These are phyloP conservation scores for Cylindroiulus punctatus DNA, from an alignment of 2,888 invertebrate genomes.

Conservation along the genomic window DNA sequence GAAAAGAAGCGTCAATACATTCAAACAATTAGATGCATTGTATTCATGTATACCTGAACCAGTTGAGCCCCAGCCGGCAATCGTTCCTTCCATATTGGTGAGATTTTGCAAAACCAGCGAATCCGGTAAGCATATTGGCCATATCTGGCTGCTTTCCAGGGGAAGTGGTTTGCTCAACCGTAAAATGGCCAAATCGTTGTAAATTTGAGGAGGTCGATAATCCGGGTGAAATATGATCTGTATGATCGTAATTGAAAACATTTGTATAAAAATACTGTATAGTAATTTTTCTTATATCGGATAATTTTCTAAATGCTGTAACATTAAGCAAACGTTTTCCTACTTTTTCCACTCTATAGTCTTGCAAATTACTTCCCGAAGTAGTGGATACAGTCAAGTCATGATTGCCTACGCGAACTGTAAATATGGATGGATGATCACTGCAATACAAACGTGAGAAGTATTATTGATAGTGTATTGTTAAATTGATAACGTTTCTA, in stretches of 20 bases:
- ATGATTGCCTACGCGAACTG: constrained; percentile 51
- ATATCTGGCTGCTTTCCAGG: neutral
- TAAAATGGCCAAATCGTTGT: constrained; percentile 54
- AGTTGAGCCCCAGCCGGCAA: constrained; percentile 55
- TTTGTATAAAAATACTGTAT: neutral
- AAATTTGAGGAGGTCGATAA: constrained; percentile 56
- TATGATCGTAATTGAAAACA: neutral
- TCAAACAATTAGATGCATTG: no score
- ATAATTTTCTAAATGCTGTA: neutral
- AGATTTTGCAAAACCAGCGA: neutral
- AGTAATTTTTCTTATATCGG: neutral
- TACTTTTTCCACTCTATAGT: constrained; percentile 51
- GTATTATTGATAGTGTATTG: neutral
- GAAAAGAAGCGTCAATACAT: neutral
- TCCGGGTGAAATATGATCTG: constrained; percentile 54
- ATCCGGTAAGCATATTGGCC: constrained; percentile 56
- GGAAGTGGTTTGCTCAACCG: constrained; percentile 51
- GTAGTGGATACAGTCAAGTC: neutral
- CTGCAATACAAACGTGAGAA: constrained; percentile 30
- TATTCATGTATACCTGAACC: constrained; percentile 50
- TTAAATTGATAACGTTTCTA: neutral
- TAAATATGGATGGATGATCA: constrained; percentile 53
- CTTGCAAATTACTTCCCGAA: neutral
- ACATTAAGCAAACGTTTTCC: neutral
- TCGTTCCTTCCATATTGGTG: constrained; percentile 47